Evolutionary conservation across 2,113 vertebrate genomes (phyloP).

Genomic region (Proterorhinus semilunaris): DNA sequence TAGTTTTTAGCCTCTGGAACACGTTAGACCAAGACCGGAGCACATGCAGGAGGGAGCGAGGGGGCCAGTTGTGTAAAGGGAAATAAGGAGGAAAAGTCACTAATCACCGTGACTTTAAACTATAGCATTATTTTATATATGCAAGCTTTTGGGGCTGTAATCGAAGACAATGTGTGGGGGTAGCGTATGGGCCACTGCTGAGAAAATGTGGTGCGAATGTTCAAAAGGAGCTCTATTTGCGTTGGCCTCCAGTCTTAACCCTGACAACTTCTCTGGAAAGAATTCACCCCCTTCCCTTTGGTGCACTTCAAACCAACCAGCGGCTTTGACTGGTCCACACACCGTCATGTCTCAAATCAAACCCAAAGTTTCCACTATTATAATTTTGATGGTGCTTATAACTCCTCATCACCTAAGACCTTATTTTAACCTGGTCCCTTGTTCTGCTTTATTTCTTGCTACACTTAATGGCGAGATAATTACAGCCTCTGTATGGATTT

Average conservation of each 20-base stretch:
- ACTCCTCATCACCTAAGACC: slow-evolving; percentile 20
- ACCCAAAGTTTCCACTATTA: slow-evolving; percentile 18
- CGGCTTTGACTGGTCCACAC: neutral
- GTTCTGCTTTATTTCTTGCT: slow-evolving; percentile 44
- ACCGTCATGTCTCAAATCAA: slow-evolving; percentile 14
- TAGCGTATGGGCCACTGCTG: slow-evolving; percentile 18
- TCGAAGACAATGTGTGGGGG: slow-evolving; percentile 36
- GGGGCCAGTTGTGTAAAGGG: slow-evolving; percentile 22
- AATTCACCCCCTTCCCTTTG: slow-evolving; percentile 4
- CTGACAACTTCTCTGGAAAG: slow-evolving; percentile 27
- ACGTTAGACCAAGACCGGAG: slow-evolving; percentile 52
- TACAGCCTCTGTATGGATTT: slow-evolving; percentile 26
- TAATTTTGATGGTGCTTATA: slow-evolving; percentile 22
- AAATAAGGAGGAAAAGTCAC: slow-evolving; percentile 47
- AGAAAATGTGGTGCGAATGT: slow-evolving; percentile 47
- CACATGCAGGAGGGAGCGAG: slow-evolving; percentile 3
- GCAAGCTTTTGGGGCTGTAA: slow-evolving; percentile 39
- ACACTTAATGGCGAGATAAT: slow-evolving; percentile 44
- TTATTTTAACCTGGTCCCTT: slow-evolving; percentile 16
- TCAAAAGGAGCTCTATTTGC: slow-evolving; percentile 47
- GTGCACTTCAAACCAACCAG: slow-evolving; percentile 17
- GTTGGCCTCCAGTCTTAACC: slow-evolving; percentile 20
- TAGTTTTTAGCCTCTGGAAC: slow-evolving; percentile 64
- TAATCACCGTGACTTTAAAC: slow-evolving; percentile 61
- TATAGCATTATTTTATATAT: slow-evolving; percentile 18